phyloP scores from a whole-genome alignment of 2,888 invertebrate genomes.

The Ophioninae sp. region DNA sequence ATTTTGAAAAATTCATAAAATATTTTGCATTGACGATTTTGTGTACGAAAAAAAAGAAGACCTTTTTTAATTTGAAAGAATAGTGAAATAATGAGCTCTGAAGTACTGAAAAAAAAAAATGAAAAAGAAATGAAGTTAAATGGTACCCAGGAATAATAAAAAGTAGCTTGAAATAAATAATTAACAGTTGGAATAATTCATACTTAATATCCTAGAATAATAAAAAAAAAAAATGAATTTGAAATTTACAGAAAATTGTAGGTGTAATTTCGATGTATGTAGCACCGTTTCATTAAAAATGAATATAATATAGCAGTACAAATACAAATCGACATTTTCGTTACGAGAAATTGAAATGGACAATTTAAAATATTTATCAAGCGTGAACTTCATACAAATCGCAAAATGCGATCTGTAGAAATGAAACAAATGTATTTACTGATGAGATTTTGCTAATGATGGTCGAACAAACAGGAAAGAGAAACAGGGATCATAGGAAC shows the following conservation, averaged over 20 bases:
- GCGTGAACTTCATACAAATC: not conserved
- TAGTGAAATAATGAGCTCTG: not conserved
- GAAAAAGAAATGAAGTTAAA: not conserved
- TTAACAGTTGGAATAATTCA: too few species aligned
- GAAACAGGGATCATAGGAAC: constrained; percentile 26
- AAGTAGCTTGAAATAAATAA: too few species aligned
- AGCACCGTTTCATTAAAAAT: too few species aligned
- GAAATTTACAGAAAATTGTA: not conserved
- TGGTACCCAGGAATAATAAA: too few species aligned
- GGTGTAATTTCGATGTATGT: too few species aligned
- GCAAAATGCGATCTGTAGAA: not conserved
- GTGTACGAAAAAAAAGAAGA: not conserved
- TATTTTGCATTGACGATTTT: not conserved
- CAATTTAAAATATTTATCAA: not conserved
- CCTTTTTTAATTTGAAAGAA: not conserved
- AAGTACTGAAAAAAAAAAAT: not conserved
- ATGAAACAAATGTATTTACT: not conserved
- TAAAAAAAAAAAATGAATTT: not conserved
- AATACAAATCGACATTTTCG: too few species aligned
- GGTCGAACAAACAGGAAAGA: constrained; percentile 11
- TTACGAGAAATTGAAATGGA: too few species aligned
- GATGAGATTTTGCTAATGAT: constrained; percentile 4
- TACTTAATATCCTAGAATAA: not conserved
- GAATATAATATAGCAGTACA: too few species aligned
- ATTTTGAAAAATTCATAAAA: not conserved